Conservation (phyloP, 2,113 vertebrate genomes). For the Marmota flaviventris region DNA sequence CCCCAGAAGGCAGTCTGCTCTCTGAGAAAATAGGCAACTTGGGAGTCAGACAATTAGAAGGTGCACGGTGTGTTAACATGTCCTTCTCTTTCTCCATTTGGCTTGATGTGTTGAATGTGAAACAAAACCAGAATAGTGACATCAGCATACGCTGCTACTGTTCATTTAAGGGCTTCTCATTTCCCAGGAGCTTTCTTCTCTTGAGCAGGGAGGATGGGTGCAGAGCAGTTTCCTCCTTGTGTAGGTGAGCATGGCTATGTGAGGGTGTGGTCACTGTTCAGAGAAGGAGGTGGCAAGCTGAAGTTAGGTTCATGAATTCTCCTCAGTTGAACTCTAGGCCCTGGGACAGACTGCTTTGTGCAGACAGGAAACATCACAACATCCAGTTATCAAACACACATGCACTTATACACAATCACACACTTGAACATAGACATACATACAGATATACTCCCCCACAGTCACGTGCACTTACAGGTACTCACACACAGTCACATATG, state of each 20-base stretch:
- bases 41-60: constrained; percentile 55
- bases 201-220: neutral
- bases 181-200: neutral
- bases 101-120: constrained; percentile 34
- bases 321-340: neutral
- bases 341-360: neutral
- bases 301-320: neutral
- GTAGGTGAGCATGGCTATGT: neutral
- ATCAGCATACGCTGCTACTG: neutral
- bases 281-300: neutral
- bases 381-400: neutral
- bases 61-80: neutral
- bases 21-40: constrained; percentile 18
- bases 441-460: neutral
- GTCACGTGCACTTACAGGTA: neutral
- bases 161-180: constrained; percentile 39
- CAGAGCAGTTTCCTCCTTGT: neutral
- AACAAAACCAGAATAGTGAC: constrained; percentile 53
- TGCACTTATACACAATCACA: neutral
- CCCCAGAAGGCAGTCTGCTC: neutral
- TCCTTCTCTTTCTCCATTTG: constrained; percentile 9
- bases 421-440: neutral
- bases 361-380: neutral
- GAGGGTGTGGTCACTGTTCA: neutral
- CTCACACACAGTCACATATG: neutral